Conservation (phyloP, 1,140 invertebrate species). For the Sinonovacula constricta region DNA sequence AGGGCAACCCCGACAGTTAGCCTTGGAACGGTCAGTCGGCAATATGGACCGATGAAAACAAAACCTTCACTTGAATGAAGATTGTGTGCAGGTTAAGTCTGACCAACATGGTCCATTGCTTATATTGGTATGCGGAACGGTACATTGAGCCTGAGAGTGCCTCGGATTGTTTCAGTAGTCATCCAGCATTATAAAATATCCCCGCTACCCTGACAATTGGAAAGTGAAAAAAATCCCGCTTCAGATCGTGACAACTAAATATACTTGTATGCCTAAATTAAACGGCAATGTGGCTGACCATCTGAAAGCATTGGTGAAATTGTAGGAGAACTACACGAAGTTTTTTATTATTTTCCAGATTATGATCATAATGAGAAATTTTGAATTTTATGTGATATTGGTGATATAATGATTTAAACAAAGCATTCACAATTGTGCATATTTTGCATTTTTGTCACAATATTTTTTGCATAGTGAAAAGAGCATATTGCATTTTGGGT, state of each 20-base stretch:
- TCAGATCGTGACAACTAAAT: conserved; percentile 46
- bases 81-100: conserved; percentile 81
- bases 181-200: conserved; percentile 83
- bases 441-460: no score
- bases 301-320: no score
- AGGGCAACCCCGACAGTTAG: no score
- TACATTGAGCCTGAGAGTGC: conserved; percentile 80
- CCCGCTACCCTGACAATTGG: conserved; percentile 82
- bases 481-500: no score
- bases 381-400: no score
- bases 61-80: conserved; percentile 81
- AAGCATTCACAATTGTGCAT: no score
- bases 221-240: conserved; percentile 81
- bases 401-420: no score
- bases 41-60: conserved; percentile 81
- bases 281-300: conserved; percentile 49
- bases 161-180: conserved; percentile 84
- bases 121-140: conserved; percentile 82
- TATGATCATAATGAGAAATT: no score
- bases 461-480: no score
- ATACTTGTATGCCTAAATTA: conserved; percentile 55
- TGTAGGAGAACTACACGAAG: no score
- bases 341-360: no score
- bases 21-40: no score
- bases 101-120: conserved; percentile 83